These are phyloP conservation scores for Melanophora roralis DNA, from an alignment of 2,888 invertebrate genomes.

Conservation along the genomic window DNA sequence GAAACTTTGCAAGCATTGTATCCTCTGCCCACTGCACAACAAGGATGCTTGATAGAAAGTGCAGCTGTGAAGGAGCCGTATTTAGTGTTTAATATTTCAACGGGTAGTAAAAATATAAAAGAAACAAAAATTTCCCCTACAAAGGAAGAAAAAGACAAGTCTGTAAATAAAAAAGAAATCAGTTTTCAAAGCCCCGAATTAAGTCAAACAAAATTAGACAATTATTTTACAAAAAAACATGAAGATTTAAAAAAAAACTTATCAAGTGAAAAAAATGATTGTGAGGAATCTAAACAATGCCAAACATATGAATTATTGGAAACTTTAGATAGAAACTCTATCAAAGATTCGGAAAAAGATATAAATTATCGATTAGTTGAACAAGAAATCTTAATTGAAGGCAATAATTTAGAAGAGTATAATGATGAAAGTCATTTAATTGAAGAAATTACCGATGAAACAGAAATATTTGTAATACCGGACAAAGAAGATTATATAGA, in stretches of 20 bases:
- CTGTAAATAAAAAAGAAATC: neutral
- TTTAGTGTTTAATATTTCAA: neutral
- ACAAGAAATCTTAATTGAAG: neutral
- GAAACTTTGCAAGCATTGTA: conserved; percentile 65
- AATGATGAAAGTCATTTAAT: neutral
- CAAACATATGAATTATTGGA: neutral
- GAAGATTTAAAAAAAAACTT: neutral
- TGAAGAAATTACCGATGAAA: neutral
- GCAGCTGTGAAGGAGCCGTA: neutral
- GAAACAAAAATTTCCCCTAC: neutral
- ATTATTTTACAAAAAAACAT: neutral
- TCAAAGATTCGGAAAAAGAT: neutral
- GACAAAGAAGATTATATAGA: neutral
- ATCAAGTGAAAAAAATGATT: neutral
- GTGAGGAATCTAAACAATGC: neutral
- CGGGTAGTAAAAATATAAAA: neutral
- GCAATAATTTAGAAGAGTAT: neutral
- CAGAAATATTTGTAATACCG: neutral
- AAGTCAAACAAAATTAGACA: neutral
- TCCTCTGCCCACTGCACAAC: neutral
- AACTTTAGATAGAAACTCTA: neutral
- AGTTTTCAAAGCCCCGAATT: neutral
- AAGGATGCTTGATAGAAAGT: neutral
- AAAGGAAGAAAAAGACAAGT: neutral
- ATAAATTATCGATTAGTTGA: neutral